phyloP scores from a whole-genome alignment of 1,140 invertebrate genomes.

The Theocolax elegans region DNA sequence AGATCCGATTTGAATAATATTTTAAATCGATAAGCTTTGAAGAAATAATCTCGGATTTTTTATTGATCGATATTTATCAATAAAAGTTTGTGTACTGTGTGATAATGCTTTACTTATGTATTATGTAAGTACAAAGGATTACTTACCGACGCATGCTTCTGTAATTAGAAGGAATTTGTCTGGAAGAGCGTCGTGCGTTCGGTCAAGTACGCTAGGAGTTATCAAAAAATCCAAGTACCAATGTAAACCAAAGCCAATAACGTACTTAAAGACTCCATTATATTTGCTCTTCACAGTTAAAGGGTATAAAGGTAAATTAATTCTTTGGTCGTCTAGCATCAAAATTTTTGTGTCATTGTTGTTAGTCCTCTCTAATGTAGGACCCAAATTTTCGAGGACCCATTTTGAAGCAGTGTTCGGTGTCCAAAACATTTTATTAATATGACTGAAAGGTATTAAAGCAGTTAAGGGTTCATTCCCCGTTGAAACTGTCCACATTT shows the following conservation, averaged over 20 bases:
- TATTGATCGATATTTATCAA: too few relatives aligned
- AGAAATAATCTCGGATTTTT: too few relatives aligned
- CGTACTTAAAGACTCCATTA: conserved; percentile 57
- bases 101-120: too few relatives aligned
- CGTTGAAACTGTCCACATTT: conserved; percentile 75
- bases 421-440: conserved; percentile 66
- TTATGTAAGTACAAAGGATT: too few relatives aligned
- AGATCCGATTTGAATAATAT: too few relatives aligned
- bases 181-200: conserved; percentile 72
- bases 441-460: conserved; percentile 69
- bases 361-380: conserved; percentile 71
- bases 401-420: conserved; percentile 68
- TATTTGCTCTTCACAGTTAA: conserved; percentile 15
- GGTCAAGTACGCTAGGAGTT: conserved; percentile 67
- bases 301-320: conserved; percentile 71
- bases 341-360: conserved; percentile 73
- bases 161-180: conserved; percentile 82
- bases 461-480: conserved; percentile 76
- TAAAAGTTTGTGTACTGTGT: too few relatives aligned
- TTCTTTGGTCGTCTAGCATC: conserved; percentile 79
- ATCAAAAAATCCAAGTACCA: conserved; percentile 75
- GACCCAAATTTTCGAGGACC: conserved; percentile 76
- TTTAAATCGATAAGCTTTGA: too few relatives aligned
- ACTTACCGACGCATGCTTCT: conserved; percentile 79
- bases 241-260: conserved; percentile 75